Conservation (phyloP, 2,113 vertebrate genomes). For the Isichthys henryi region DNA sequence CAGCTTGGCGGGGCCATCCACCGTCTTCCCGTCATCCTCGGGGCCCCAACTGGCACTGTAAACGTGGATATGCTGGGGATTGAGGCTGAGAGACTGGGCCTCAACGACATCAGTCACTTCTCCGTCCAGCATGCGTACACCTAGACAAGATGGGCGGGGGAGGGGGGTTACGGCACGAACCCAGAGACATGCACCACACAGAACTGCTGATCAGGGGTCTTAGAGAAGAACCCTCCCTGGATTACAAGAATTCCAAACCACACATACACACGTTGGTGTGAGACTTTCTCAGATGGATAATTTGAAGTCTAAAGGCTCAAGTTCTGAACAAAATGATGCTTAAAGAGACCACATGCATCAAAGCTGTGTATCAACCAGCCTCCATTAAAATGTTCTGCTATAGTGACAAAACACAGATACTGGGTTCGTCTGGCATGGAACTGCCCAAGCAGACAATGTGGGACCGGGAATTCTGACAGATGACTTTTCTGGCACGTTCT, state of each 20-base stretch:
- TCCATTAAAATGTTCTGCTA: background rate
- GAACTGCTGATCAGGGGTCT: background rate
- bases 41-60: conserved; percentile 94
- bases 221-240: background rate
- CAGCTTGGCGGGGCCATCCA: conserved; percentile 88
- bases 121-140: conserved; percentile 96
- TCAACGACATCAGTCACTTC: conserved; percentile 96
- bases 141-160: conserved; percentile 44
- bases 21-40: conserved; percentile 90
- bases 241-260: background rate
- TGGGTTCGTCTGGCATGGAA: background rate
- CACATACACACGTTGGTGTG: background rate
- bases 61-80: conserved; percentile 85
- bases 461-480: background rate
- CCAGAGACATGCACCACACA: background rate
- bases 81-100: conserved; percentile 88
- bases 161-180: no score
- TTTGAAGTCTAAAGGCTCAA: background rate
- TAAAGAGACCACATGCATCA: background rate
- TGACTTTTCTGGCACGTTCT: background rate
- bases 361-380: background rate
- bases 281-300: background rate
- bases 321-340: background rate
- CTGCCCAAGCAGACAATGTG: background rate
- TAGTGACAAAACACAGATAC: background rate